Evolutionary conservation across 2,888 invertebrate genomes (phyloP).

Genomic region (Yponomeuta plumbellus): DNA sequence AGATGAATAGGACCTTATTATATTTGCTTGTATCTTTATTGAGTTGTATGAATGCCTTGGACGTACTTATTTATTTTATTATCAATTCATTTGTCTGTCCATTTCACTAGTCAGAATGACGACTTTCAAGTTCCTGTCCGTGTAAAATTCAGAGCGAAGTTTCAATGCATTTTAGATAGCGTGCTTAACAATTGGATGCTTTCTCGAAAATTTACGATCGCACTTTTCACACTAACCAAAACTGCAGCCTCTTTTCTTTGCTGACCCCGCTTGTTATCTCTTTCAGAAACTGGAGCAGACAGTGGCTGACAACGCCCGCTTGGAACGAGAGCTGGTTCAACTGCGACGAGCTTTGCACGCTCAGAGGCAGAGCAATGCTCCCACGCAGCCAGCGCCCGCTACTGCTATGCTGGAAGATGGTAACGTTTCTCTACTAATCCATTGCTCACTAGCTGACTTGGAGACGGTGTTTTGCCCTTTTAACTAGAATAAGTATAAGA

Average conservation of each 20-base stretch:
- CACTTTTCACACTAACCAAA: slow-evolving; percentile 3
- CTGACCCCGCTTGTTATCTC: not conserved
- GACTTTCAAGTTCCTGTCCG: not conserved
- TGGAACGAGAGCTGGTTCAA: slow-evolving; percentile 91
- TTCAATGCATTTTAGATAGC: too few relatives aligned
- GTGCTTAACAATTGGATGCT: not conserved
- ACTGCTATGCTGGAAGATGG: slow-evolving; percentile 83
- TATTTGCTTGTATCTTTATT: too few relatives aligned
- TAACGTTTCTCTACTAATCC: slow-evolving; percentile 23
- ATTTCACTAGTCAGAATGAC: not conserved
- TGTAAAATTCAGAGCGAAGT: too few relatives aligned
- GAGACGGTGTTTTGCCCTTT: too few relatives aligned
- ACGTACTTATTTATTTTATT: too few relatives aligned
- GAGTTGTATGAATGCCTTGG: too few relatives aligned
- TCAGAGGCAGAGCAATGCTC: slow-evolving; percentile 32
- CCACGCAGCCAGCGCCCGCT: slow-evolving; percentile 63
- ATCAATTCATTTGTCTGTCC: too few relatives aligned
- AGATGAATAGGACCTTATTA: too few relatives aligned
- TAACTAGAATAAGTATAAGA: too few relatives aligned
- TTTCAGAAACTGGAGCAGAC: slow-evolving; percentile 91
- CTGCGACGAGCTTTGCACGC: slow-evolving; percentile 89
- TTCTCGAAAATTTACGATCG: not conserved
- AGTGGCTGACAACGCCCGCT: slow-evolving; percentile 90
- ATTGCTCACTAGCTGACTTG: too few relatives aligned
- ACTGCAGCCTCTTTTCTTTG: not conserved